These are phyloP conservation scores for Tapirus indicus DNA, from an alignment of 2,797 vertebrate genomes.

Conservation along the genomic window DNA sequence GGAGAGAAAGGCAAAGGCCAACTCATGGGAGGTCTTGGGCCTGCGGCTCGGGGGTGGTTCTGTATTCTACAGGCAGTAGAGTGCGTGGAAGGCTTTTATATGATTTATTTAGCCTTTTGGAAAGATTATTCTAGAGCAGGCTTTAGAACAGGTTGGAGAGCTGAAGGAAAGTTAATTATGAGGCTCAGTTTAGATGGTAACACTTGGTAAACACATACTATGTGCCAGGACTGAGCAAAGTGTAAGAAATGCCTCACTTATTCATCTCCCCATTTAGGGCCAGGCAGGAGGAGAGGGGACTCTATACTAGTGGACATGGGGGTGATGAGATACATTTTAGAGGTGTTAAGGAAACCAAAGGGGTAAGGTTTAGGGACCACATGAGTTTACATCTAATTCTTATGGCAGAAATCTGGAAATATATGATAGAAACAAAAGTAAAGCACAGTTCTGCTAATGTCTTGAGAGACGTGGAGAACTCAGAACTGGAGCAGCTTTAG, in stretches of 20 bases:
- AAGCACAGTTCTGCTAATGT: background rate
- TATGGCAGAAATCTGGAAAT: background rate
- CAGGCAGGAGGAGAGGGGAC: background rate
- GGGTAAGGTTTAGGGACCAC: background rate
- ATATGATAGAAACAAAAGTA: background rate
- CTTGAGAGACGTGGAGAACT: background rate
- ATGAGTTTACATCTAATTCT: background rate
- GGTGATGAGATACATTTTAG: background rate
- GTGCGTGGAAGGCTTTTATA: background rate
- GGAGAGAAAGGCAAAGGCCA: background rate
- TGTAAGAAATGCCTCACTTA: background rate
- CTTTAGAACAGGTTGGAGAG: background rate
- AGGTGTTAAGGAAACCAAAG: background rate
- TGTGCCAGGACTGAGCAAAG: background rate
- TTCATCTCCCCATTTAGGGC: background rate
- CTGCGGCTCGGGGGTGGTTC: background rate
- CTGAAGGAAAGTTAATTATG: background rate
- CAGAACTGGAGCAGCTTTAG: background rate
- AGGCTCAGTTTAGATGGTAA: background rate
- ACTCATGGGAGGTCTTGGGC: background rate
- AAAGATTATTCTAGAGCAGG: slow-evolving; percentile 24
- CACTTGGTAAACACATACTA: background rate
- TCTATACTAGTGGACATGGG: background rate
- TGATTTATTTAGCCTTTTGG: background rate
- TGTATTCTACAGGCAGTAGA: background rate